Conservation (phyloP, 2,888 invertebrate genomes). For the Pimpla rufipes region DNA sequence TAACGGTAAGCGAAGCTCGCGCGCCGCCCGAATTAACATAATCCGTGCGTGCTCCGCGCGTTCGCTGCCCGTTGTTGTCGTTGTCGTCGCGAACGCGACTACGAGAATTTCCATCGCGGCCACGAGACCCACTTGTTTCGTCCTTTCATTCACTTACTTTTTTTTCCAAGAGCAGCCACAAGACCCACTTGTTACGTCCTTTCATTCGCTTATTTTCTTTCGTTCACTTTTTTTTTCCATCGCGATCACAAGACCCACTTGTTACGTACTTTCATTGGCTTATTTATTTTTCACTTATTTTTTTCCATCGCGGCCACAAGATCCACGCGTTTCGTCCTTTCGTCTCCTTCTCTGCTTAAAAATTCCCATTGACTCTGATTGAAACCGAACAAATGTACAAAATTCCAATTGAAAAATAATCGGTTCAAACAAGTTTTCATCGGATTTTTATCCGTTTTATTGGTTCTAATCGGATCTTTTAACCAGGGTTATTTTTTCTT, state of each 20-base stretch:
- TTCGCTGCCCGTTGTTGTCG: conserved; percentile 7
- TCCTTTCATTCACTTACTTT: conserved; percentile 6
- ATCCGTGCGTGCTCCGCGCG: conserved; percentile 70
- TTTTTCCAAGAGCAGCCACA: no score
- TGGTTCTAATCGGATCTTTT: no score
- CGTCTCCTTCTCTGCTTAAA: background rate
- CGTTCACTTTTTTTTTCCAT: no score
- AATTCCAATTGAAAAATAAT: no score
- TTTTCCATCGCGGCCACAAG: background rate
- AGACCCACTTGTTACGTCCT: conserved; percentile 3
- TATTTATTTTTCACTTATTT: no score
- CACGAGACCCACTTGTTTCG: conserved; percentile 1
- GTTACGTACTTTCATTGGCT: conserved; percentile 4
- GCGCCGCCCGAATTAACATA: conserved; percentile 81
- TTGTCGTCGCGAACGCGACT: background rate
- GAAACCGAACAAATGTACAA: no score
- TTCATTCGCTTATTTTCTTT: conserved; percentile 6
- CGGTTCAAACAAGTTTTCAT: no score
- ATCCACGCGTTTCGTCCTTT: conserved; percentile 8
- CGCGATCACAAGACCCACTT: background rate
- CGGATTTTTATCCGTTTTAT: no score
- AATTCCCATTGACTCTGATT: no score
- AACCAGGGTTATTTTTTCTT: no score
- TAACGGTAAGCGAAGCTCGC: conserved; percentile 81
- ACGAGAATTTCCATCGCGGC: background rate